Conservation (phyloP, 2,113 vertebrate genomes). For the Spilogale gracilis region DNA sequence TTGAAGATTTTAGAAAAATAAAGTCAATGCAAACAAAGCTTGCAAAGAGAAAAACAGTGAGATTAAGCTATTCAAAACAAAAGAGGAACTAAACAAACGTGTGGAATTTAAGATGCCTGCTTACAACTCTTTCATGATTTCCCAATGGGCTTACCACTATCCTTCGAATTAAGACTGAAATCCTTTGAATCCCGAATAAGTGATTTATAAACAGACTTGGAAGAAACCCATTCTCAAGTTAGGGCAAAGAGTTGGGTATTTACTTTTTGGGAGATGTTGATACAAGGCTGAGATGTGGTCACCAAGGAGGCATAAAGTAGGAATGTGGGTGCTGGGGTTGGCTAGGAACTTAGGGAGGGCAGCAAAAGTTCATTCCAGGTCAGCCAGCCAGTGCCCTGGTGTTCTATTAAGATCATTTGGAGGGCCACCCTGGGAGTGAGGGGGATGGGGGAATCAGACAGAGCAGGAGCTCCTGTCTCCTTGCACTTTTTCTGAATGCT, state of each 20-base stretch:
- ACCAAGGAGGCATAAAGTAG: neutral
- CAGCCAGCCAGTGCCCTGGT: neutral
- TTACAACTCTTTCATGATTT: slow-evolving; percentile 48
- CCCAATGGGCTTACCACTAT: slow-evolving; percentile 12
- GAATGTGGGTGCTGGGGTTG: neutral
- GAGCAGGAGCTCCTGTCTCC: neutral
- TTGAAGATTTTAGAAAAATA: slow-evolving; percentile 66
- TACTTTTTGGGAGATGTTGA: slow-evolving; percentile 38
- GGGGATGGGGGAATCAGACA: neutral
- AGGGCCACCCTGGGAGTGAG: neutral
- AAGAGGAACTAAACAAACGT: slow-evolving; percentile 41
- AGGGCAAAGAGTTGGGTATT: neutral
- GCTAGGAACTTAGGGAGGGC: neutral
- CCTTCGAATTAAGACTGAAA: slow-evolving; percentile 51
- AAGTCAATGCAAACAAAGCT: slow-evolving; percentile 64
- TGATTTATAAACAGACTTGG: slow-evolving; percentile 2
- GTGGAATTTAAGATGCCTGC: slow-evolving; percentile 44
- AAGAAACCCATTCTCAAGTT: slow-evolving; percentile 45
- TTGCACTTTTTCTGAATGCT: neutral
- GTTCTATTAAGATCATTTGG: neutral
- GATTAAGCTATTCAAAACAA: slow-evolving; percentile 66
- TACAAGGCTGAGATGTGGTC: slow-evolving; percentile 35
- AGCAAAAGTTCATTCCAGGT: neutral
- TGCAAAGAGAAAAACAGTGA: slow-evolving; percentile 49
- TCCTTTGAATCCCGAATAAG: slow-evolving; percentile 51